A percentile compares a stretch with the other conserved stretches of the same genome.
phyloP scores from a whole-genome alignment of 2,797 vertebrate genomes.

The Limnodromus scolopaceus region DNA sequence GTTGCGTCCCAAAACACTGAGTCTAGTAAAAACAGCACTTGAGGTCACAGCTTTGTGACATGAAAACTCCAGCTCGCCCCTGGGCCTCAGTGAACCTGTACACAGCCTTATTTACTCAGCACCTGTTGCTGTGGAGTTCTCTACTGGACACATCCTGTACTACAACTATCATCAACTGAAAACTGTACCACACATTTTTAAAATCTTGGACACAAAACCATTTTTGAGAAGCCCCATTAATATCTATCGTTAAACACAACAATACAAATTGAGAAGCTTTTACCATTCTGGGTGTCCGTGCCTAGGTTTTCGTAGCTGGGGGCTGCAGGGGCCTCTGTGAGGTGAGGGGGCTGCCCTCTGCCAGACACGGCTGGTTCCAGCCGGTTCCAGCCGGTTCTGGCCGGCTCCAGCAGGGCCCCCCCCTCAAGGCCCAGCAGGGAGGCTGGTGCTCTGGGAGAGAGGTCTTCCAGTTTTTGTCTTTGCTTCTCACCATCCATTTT shows the following conservation, averaged over 20 bases:
- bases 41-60: no score
- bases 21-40: background rate
- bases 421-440: accelerated
- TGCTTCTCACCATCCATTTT: background rate
- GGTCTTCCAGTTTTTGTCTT: accelerated
- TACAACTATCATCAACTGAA: background rate
- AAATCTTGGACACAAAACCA: background rate
- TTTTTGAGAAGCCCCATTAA: background rate
- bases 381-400: background rate
- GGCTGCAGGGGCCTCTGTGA: background rate
- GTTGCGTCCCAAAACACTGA: background rate
- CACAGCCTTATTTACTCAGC: accelerated
- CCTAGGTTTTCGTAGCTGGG: accelerated
- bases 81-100: no score
- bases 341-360: background rate
- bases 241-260: background rate
- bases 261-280: background rate
- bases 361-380: accelerated
- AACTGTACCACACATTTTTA: background rate
- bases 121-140: background rate
- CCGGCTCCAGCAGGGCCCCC: background rate
- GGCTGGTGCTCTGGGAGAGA: no score
- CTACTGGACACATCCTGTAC: background rate
- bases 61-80: background rate
- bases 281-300: accelerated